phyloP scores from a whole-genome alignment of 2,113 vertebrate genomes.

The Sebastes schlegelii region DNA sequence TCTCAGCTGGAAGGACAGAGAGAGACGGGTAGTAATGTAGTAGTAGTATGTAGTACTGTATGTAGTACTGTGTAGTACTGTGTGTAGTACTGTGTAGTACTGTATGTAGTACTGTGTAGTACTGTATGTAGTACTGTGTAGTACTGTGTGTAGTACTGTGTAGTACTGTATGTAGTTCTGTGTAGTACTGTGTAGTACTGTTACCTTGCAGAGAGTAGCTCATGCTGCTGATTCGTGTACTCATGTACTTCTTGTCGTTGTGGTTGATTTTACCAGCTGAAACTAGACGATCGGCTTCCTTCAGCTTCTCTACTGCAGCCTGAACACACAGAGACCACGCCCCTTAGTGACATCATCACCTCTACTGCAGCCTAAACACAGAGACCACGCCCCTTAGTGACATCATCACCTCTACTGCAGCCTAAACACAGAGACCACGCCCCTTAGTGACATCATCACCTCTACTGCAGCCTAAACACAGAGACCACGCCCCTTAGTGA shows the following conservation, averaged over 20 bases:
- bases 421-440: slow-evolving; percentile 76
- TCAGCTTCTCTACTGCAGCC: slow-evolving; percentile 94
- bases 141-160: not conserved
- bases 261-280: slow-evolving; percentile 89
- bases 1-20: slow-evolving; percentile 86
- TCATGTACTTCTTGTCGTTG: slow-evolving; percentile 89
- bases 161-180: not conserved
- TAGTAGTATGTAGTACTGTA: too few relatives aligned
- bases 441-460: not conserved
- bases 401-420: slow-evolving; percentile 82
- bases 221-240: slow-evolving; percentile 85
- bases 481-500: slow-evolving; percentile 2
- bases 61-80: too few relatives aligned
- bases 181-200: not conserved
- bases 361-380: slow-evolving; percentile 90
- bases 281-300: slow-evolving; percentile 92
- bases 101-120: too few relatives aligned
- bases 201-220: slow-evolving; percentile 62
- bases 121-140: too few relatives aligned
- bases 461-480: too few relatives aligned
- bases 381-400: not conserved
- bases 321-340: slow-evolving; percentile 59
- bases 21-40: too few relatives aligned
- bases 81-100: too few relatives aligned
- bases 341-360: slow-evolving; percentile 74